Evolutionary conservation across 2,797 vertebrate species (phyloP).

Genomic region (Fistularia commersonii): DNA sequence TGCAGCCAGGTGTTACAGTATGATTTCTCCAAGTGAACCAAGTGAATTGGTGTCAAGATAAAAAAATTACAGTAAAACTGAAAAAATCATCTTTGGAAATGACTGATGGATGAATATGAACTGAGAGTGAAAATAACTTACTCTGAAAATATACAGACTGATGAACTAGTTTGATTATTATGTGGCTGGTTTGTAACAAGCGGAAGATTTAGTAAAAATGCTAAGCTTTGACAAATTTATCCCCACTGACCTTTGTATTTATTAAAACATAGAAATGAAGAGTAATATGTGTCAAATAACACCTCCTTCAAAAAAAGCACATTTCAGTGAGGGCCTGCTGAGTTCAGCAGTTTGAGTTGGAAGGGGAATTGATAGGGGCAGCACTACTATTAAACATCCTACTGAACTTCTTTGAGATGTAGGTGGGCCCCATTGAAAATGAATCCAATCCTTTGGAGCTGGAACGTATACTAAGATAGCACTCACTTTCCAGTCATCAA

Average conservation of each 20-base stretch:
- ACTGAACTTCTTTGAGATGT: constrained; percentile 21
- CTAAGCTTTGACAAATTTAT: not conserved
- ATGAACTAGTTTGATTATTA: not conserved
- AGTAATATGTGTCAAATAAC: constrained; percentile 1
- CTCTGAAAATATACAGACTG: not conserved
- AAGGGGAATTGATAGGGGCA: constrained; percentile 15
- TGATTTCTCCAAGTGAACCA: not conserved
- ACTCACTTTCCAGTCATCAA: constrained; percentile 5
- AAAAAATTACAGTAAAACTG: not conserved
- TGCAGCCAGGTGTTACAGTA: not conserved
- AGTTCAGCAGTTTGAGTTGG: constrained; percentile 11
- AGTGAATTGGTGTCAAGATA: not conserved
- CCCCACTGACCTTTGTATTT: not conserved
- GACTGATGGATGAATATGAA: constrained; percentile 4
- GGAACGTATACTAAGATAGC: not conserved
- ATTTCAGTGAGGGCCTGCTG: not conserved
- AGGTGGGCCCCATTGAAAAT: constrained; percentile 26
- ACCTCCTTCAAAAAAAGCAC: too few species aligned
- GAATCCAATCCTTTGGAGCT: constrained; percentile 28
- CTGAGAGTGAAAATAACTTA: constrained; percentile 1
- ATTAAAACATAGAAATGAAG: constrained; percentile 4
- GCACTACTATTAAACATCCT: constrained; percentile 16
- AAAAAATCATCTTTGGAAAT: not conserved
- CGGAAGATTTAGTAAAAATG: too few species aligned
- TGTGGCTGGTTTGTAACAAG: not conserved